Evolutionary conservation across 2,888 invertebrate genomes (phyloP).

Genomic region (Drosophila flavopinicola): DNA sequence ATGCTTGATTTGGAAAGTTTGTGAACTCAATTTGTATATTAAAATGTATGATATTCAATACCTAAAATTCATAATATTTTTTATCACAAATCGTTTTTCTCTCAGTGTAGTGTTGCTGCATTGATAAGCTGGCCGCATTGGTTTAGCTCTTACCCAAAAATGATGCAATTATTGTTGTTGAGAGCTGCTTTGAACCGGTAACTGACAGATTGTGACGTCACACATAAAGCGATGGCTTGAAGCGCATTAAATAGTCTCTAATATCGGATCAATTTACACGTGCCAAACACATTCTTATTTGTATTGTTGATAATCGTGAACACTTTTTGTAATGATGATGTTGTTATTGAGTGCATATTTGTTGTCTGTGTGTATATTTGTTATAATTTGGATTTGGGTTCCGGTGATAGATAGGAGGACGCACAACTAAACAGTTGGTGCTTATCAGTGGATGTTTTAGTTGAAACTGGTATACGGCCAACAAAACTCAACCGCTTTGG

Average conservation of each 20-base stretch:
- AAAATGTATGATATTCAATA: too few relatives aligned
- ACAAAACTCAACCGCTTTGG: conserved; percentile 62
- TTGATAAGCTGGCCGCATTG: conserved; percentile 14
- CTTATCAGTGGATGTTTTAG: conserved; percentile 63
- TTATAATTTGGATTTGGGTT: conserved; percentile 20
- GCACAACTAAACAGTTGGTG: conserved; percentile 26
- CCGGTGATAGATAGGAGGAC: conserved; percentile 20
- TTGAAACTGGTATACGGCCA: conserved; percentile 68
- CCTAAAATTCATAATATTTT: too few relatives aligned
- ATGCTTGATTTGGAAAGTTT: too few relatives aligned
- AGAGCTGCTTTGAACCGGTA: conserved; percentile 27
- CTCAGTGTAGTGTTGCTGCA: conserved; percentile 13
- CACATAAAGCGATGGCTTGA: background rate
- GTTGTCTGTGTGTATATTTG: background rate
- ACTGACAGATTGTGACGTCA: conserved; percentile 6
- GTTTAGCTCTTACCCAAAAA: conserved; percentile 10
- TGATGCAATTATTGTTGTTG: too few relatives aligned
- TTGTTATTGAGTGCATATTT: conserved; percentile 6
- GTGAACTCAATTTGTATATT: too few relatives aligned
- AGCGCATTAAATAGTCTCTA: background rate
- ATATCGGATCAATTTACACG: background rate
- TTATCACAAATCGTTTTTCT: too few relatives aligned
- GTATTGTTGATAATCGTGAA: background rate
- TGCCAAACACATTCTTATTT: background rate
- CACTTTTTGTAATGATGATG: background rate